Base-by-base conservation (phyloP, 2,888 invertebrate genomes). In the Mellilla xanthometata region DNA sequence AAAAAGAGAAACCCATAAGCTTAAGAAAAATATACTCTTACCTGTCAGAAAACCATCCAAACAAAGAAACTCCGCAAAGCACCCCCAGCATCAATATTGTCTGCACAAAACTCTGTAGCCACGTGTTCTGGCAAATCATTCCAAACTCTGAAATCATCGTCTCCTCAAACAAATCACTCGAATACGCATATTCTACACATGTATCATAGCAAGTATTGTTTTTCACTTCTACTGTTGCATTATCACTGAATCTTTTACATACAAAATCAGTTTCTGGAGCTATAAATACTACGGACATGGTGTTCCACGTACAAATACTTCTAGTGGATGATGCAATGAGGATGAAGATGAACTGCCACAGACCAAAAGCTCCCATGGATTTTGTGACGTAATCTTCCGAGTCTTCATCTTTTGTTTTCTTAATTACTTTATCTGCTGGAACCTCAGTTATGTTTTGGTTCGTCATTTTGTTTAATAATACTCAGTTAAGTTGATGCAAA, bases 41-140 rank as follows among this genome's bases (percentile, higher is more conserved):
- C 82, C 76, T 76, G 49, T 81, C 81, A 27, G 82, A 81, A 30
- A 76, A 43, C 81, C 81, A 82, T 13, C 82, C 80, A 50, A 74
- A 70, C 1, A 65, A 2, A 9, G 60, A 59, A 9, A 70, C 62
- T 0, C 81, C 82, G 3, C 71, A 6, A 11, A 78, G 44, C 6
- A 79, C 32, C 0, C 79, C 81, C 27, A 78, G 62, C 78, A 81
- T 79, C 39, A 76, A 33, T 2, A 71, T 49, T 1, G 69, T 68
- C 49, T 82, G 81, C 0, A 66, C 58, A 13, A 82, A 72, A 46
- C 72, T 77, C 0, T 71, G 68, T 12, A 81, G 39, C 81, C 83
- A 82, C 0, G 58, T 56, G 12, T 54, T 67, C 0, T 70, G 62
- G 38, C 81, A 82, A 12, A 80, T 73, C 35, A 82, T 48, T 8